These are phyloP conservation scores for Lasioglossum leucozonium DNA, from an alignment of 2,888 invertebrate species.

Conservation along the genomic window DNA sequence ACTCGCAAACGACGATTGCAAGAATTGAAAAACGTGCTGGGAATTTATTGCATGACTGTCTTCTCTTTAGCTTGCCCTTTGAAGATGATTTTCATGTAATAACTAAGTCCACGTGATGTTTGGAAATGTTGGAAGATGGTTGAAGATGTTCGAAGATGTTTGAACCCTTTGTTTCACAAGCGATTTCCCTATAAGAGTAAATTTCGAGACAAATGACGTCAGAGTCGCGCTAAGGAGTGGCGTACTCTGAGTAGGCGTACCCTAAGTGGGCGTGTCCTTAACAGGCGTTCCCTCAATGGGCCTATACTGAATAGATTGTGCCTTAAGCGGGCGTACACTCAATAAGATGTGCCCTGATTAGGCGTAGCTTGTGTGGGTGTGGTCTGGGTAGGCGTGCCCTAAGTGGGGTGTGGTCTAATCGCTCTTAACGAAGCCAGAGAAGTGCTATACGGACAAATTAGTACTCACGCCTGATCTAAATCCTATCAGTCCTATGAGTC, in stretches of 20 bases:
- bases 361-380: neutral
- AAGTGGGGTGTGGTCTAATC: neutral
- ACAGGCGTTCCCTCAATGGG: neutral
- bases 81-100: neutral
- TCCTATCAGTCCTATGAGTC: neutral
- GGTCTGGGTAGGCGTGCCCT: neutral
- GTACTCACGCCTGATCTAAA: slow-evolving; percentile 1
- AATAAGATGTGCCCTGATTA: neutral
- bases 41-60: neutral
- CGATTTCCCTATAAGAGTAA: neutral
- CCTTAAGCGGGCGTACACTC: neutral
- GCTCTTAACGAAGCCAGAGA: neutral
- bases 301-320: neutral
- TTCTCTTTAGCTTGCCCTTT: neutral
- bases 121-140: neutral
- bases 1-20: neutral
- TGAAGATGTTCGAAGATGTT: neutral
- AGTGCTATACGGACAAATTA: neutral
- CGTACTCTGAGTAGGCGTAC: neutral
- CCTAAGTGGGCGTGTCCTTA: neutral
- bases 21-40: neutral
- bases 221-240: neutral
- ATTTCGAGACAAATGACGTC: neutral
- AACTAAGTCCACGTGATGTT: neutral
- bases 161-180: neutral